Base-by-base conservation (phyloP, 1,140 invertebrate species). In the Meloidogyne chitwoodi region DNA sequence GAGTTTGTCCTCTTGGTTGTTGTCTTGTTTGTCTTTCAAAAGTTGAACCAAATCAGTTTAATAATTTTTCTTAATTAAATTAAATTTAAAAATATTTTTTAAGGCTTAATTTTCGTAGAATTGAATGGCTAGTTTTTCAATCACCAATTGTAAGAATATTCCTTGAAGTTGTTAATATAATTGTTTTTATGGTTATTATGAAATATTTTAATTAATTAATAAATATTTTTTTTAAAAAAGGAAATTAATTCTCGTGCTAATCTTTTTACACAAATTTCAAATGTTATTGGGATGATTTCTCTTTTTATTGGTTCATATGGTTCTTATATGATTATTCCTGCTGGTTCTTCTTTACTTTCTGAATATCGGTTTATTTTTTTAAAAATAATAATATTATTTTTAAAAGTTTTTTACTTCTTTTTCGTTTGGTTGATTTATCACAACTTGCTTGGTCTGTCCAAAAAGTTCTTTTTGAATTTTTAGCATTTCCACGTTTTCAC, bases 231-330 rank as follows among this genome's bases (percentile, higher is more conserved):
- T 34, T 22, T 68, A 11, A 0, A 48, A 38, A 27, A 70, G 68
- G 83, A 84, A 65, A 66, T 84, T n/a, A 76, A 72, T 29, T 44
- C 76, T n/a, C 65, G 83, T 16, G 64, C 48, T 29, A 31, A 68
- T 26, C 16, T 67, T 16, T 85, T 85, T 75, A 87, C 87, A 66
- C 75, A 83, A 71, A 68, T 83, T 22, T 85, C 84, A 16, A 85
- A 85, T 72, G 61, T 85, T 12, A n/a, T 81, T 16, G 84, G 85
- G 8, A 80, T 85, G 5, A 66, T 82, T 29, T 85, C 84, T 0
- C 77, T 85, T 62, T 83, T 84, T 41, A 62, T 85, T n/a, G 84
- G 84, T 4, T 87, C 83, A 48, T 85, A 85, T 62, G 84, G 84
- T 38, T 79, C 78, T 68, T 85, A 85, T 48, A 81, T 85, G 62